Evolutionary conservation across 2,113 vertebrate species (phyloP).

Genomic region (Limanda limanda): DNA sequence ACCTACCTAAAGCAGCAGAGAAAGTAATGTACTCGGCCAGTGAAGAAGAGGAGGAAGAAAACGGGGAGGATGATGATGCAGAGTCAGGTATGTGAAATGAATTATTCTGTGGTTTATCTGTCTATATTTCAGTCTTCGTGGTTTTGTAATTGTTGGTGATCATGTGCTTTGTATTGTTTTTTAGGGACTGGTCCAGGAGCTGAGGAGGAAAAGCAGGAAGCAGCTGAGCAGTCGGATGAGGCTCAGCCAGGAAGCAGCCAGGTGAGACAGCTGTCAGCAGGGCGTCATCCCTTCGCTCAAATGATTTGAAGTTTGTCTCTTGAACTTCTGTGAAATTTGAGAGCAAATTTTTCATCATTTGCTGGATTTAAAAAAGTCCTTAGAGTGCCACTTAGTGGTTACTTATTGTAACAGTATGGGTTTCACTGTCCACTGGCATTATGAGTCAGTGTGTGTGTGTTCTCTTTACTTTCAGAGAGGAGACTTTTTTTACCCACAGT

Average conservation of each 20-base stretch:
- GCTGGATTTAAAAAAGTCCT: neutral
- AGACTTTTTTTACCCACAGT: conserved; percentile 72
- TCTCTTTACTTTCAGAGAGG: conserved; percentile 36
- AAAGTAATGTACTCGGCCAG: conserved; percentile 73
- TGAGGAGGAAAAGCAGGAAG: conserved; percentile 39
- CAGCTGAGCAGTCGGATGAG: neutral
- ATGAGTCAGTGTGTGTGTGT: neutral
- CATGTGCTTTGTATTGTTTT: neutral
- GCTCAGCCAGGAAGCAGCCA: conserved; percentile 26
- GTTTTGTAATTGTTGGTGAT: neutral
- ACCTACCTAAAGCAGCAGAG: conserved; percentile 47
- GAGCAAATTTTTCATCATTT: neutral
- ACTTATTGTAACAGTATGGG: conserved; percentile 7
- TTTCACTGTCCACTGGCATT: neutral
- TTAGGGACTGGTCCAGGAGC: conserved; percentile 47
- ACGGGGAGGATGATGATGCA: conserved; percentile 23
- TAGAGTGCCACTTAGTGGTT: conserved; percentile 59
- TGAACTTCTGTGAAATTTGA: too few species aligned
- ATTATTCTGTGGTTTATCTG: neutral
- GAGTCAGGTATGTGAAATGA: conserved; percentile 43
- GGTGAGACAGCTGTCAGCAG: conserved; percentile 60
- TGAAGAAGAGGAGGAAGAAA: conserved; percentile 69
- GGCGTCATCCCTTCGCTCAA: neutral
- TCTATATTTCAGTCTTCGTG: neutral
- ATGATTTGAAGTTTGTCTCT: neutral